Conservation (phyloP, 2,113 vertebrate species). For the Lagopus leucura region DNA sequence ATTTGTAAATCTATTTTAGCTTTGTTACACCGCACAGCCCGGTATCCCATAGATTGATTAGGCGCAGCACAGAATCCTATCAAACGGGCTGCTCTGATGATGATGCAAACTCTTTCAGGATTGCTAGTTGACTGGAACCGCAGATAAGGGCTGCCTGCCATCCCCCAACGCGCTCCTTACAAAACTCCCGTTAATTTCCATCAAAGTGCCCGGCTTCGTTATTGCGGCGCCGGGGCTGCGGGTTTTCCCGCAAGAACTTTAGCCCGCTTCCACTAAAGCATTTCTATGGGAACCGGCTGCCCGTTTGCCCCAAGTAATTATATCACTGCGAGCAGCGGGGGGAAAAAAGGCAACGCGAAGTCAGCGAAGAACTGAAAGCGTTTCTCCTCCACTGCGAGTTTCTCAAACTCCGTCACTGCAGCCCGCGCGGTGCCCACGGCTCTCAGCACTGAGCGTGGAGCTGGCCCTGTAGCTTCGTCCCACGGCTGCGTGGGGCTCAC, state of each 20-base stretch:
- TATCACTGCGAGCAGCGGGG: slow-evolving; percentile 57
- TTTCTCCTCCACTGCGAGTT: slow-evolving; percentile 21
- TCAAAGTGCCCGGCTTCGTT: slow-evolving; percentile 80
- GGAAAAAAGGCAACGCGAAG: slow-evolving; percentile 35
- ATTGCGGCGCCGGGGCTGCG: slow-evolving; percentile 72
- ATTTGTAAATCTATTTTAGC: slow-evolving; percentile 99
- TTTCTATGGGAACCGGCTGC: slow-evolving; percentile 63
- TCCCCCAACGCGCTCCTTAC: slow-evolving; percentile 85
- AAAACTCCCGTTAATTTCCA: slow-evolving; percentile 88
- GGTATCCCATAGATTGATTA: slow-evolving; percentile 98
- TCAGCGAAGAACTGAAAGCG: slow-evolving; percentile 49
- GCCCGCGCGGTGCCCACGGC: background rate
- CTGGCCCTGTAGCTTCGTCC: too few species aligned
- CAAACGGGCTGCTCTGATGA: slow-evolving; percentile 97
- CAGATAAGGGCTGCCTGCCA: slow-evolving; percentile 88
- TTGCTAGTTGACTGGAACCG: slow-evolving; percentile 95
- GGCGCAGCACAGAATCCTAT: slow-evolving; percentile 94
- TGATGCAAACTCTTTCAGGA: slow-evolving; percentile 97
- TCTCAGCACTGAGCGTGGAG: background rate
- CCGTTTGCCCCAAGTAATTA: slow-evolving; percentile 68
- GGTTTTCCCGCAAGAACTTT: slow-evolving; percentile 76
- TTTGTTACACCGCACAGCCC: slow-evolving; percentile 97
- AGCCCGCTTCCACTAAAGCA: slow-evolving; percentile 66
- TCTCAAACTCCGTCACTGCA: slow-evolving; percentile 16
- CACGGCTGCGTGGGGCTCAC: too few species aligned